Conservation (phyloP, 1,140 invertebrate genomes). For the Radopholus similis region DNA sequence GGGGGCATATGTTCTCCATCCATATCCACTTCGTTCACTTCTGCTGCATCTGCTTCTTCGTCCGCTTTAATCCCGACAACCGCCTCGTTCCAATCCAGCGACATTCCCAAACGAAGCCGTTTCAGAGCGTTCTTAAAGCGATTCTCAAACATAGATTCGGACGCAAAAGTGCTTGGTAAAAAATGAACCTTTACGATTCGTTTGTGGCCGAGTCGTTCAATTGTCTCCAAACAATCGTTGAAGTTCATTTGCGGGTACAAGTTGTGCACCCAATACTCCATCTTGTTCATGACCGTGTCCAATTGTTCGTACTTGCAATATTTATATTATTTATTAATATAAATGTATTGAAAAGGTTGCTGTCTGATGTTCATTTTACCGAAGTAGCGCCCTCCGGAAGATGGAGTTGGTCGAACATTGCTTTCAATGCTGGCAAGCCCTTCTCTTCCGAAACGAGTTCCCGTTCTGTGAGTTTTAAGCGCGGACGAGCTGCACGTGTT, state of each 20-base stretch:
- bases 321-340: not conserved
- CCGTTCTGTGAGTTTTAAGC: conserved; percentile 14
- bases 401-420: conserved; percentile 7
- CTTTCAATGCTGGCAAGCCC: conserved; percentile 19
- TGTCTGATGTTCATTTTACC: not conserved
- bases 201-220: conserved; percentile 22
- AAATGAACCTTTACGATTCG: conserved; percentile 23
- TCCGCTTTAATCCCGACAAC: too few relatives aligned
- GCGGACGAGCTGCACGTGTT: not conserved
- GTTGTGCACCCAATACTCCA: conserved; percentile 32
- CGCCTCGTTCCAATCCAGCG: too few relatives aligned
- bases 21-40: not conserved
- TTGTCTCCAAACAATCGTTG: conserved; percentile 28
- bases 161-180: not conserved
- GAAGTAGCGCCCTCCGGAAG: not conserved
- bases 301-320: conserved; percentile 32
- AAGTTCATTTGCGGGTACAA: conserved; percentile 28
- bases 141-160: not conserved
- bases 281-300: conserved; percentile 21
- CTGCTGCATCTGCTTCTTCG: not conserved
- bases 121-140: not conserved
- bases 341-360: not conserved
- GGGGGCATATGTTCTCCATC: not conserved
- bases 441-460: conserved; percentile 13
- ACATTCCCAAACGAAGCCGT: not conserved